Conservation (phyloP, 2,888 invertebrate species). For the Branchellion lobata region DNA sequence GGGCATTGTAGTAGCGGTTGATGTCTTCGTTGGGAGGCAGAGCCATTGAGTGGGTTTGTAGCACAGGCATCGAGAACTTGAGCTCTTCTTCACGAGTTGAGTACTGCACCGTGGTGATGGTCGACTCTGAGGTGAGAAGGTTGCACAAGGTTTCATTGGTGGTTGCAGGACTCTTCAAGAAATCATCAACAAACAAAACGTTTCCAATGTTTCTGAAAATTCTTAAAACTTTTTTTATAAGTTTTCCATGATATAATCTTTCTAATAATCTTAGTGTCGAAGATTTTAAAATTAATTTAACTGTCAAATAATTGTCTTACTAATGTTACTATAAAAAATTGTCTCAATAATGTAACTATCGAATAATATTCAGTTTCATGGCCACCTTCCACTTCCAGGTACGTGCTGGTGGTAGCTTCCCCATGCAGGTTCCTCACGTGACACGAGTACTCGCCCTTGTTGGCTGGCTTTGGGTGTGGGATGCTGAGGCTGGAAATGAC, state of each 20-base stretch:
- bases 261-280: background rate
- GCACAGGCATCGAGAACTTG: conserved; percentile 32
- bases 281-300: background rate
- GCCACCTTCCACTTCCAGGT: conserved; percentile 32
- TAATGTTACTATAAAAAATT: no score
- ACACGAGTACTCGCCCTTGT: conserved; percentile 35
- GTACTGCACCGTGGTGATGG: background rate
- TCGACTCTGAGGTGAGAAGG: no score
- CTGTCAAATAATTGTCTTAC: no score
- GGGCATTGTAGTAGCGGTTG: conserved; percentile 21
- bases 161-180: no score
- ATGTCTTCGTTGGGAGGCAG: conserved; percentile 16
- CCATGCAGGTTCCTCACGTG: conserved; percentile 27
- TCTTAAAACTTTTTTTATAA: no score
- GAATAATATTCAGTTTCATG: no score
- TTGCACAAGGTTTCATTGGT: no score
- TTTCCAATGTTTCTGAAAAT: no score
- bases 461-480: conserved; percentile 29
- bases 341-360: no score
- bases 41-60: conserved; percentile 25
- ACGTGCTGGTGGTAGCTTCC: conserved; percentile 6
- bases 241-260: background rate
- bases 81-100: background rate
- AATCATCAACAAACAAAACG: no score
- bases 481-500: conserved; percentile 21